Evolutionary conservation across 1,140 invertebrate genomes (phyloP).

Genomic region (Samia ricini): DNA sequence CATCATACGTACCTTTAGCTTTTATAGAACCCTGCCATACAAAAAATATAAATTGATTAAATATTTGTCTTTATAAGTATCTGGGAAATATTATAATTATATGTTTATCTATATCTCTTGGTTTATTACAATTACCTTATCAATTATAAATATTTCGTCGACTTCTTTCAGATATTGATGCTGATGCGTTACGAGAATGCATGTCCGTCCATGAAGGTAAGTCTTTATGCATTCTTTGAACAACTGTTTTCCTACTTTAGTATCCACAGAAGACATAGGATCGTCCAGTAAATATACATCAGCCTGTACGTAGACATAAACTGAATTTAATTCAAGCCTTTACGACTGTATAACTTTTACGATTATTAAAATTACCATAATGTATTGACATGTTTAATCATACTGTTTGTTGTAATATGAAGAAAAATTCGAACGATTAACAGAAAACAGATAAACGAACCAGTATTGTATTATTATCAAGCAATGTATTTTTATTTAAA

Average conservation of each 20-base stretch:
- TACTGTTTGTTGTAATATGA: no score
- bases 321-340: background rate
- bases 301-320: conserved; percentile 64
- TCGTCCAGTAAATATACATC: conserved; percentile 92
- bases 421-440: no score
- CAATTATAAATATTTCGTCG: conserved; percentile 87
- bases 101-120: background rate
- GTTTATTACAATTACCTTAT: conserved; percentile 77
- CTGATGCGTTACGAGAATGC: conserved; percentile 90
- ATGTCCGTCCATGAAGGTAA: conserved; percentile 80
- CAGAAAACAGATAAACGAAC: no score
- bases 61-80: no score
- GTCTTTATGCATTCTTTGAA: conserved; percentile 85
- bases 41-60: background rate
- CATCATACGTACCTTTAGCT: conserved; percentile 76
- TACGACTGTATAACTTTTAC: background rate
- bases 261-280: conserved; percentile 88
- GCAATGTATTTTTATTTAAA: no score
- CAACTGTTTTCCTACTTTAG: conserved; percentile 84
- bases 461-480: no score
- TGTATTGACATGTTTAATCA: no score
- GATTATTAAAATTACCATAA: no score
- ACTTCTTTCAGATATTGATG: conserved; percentile 87
- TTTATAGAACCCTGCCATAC: conserved; percentile 70
- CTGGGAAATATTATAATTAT: no score